Conservation (phyloP, 2,797 vertebrate genomes). For the Pseudocheirus occidentalis region DNA sequence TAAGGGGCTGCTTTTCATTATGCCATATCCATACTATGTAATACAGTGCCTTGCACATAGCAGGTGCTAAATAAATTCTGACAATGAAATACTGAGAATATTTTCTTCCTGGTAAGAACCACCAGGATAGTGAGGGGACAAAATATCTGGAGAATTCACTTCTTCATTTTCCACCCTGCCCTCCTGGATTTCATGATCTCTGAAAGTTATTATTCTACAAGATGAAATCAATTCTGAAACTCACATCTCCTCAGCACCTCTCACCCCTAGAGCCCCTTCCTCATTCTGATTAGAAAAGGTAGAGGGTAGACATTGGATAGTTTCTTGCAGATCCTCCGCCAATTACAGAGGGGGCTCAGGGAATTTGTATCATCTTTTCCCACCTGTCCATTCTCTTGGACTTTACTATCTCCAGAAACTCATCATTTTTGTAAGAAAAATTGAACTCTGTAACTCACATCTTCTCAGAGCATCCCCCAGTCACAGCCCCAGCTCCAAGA, state of each 20-base stretch:
- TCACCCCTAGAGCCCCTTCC: background rate
- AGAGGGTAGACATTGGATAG: background rate
- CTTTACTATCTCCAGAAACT: background rate
- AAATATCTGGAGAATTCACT: background rate
- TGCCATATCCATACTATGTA: background rate
- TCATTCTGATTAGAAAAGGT: background rate
- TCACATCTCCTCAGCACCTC: background rate
- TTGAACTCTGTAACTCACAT: background rate
- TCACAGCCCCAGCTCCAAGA: background rate
- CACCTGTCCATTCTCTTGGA: background rate
- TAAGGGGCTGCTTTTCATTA: background rate
- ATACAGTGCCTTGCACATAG: background rate
- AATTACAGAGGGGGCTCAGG: background rate
- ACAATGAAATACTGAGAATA: background rate
- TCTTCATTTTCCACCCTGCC: background rate
- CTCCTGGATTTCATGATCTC: background rate
- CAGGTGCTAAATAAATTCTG: background rate
- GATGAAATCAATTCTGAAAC: background rate
- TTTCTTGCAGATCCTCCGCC: background rate
- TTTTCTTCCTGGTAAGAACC: background rate
- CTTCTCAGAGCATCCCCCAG: background rate
- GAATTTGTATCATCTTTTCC: background rate
- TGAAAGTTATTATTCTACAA: background rate
- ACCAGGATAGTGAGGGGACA: background rate
- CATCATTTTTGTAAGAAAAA: background rate